Conservation (phyloP, 2,797 vertebrate species). For the Pseudochirops corinnae region DNA sequence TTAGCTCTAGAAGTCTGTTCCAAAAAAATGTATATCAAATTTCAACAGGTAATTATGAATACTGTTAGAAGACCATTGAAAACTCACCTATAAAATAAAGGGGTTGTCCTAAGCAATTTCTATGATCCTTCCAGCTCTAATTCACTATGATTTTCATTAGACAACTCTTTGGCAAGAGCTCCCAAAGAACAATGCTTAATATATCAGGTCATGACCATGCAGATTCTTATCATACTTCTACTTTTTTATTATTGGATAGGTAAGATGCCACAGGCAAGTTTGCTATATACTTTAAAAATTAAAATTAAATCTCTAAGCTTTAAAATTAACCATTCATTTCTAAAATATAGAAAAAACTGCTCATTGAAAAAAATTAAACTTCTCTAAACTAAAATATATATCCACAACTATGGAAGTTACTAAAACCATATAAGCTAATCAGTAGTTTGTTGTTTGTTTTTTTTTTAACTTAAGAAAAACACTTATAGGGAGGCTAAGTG, state of each 20-base stretch:
- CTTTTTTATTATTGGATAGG: not conserved
- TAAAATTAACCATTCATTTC: not conserved
- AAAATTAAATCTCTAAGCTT: slow-evolving; percentile 18
- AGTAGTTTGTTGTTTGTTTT: not conserved
- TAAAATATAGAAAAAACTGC: not conserved
- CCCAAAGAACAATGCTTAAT: not conserved
- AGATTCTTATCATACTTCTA: not conserved
- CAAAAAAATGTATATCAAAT: slow-evolving; percentile 3
- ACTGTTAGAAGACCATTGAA: not conserved
- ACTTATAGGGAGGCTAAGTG: not conserved
- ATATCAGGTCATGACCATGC: not conserved
- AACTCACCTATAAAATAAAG: slow-evolving; percentile 3
- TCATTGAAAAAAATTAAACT: not conserved
- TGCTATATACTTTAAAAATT: not conserved
- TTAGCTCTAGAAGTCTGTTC: slow-evolving; percentile 3
- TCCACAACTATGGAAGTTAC: slow-evolving; percentile 36
- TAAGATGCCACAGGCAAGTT: not conserved
- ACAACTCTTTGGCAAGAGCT: not conserved
- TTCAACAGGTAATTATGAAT: not conserved
- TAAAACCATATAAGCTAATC: not conserved
- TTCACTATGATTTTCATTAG: not conserved
- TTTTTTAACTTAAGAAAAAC: slow-evolving; percentile 41
- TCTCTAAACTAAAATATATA: not conserved
- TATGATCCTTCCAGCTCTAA: not conserved
- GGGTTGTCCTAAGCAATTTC: not conserved